Base-by-base conservation (phyloP, 2,888 invertebrate species). In the Pterostichus niger region DNA sequence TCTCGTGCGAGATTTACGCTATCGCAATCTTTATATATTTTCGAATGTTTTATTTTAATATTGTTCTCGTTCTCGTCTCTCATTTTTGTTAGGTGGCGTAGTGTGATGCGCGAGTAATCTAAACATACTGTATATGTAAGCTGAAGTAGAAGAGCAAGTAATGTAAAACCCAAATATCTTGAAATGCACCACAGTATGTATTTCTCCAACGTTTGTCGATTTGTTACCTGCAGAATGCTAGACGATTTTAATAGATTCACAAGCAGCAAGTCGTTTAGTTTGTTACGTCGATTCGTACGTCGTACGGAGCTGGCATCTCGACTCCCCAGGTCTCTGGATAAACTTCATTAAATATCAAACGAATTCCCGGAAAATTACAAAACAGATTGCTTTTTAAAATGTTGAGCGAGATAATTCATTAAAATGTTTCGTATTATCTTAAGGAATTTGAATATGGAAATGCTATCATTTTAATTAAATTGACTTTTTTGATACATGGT, bases 311-410 rank as follows among this genome's bases (percentile, higher is more conserved):
- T 10, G 17, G 17, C 54, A n/a, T 7, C 9, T 7, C 44, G 44
- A 4, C 44, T 44, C 44, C 11, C 44, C 44, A 24, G 24, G 24
- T 24, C 40, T 40, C 49, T 49, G 49, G 11, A 49, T 56, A 56
- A 56, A 56, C 56, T 56, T 56, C 15, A 56, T 56, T 56, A 56
- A 56, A 56, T 56, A 56, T 56, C 56, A 56, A 56, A 56, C 15
- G 56, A 56, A 56, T 56, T 56, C 56, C 15, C 17, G 56, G 56
- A 7, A 17, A 9, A 17, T 56, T 56, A 56, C 56, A 17, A 56
- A 56, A 56, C 56, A 56, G 17, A 56, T 56, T 56, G 56, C 17
- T 56, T 56, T 56, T 56, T 56, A 56, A 56, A 56, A 56, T 13
- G 56, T 17, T 17, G 6, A 6, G 13, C 56, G 56, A 56, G 17